These are phyloP conservation scores for Dioctria rufipes DNA, from an alignment of 2,888 invertebrate genomes.

Conservation along the genomic window DNA sequence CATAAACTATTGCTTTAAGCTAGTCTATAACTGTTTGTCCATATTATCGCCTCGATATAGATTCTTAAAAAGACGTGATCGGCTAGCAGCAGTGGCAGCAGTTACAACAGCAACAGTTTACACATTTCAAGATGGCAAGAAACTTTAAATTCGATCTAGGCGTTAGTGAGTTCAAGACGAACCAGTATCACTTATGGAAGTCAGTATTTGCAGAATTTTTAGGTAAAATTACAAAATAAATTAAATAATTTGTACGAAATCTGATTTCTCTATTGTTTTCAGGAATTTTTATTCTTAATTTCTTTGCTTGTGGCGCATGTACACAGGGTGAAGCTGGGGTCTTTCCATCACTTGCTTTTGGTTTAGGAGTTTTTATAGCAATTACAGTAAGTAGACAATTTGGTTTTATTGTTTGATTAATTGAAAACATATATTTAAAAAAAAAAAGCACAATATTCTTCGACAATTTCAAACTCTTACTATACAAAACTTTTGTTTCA, in stretches of 20 bases:
- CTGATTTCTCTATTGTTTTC: slow-evolving; percentile 38
- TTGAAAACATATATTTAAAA: too few relatives aligned
- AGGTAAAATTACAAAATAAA: slow-evolving; percentile 71
- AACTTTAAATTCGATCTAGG: slow-evolving; percentile 78
- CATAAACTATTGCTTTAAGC: too few relatives aligned
- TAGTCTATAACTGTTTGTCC: too few relatives aligned
- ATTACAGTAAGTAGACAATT: slow-evolving; percentile 77
- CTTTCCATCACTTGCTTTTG: slow-evolving; percentile 87
- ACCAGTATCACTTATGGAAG: slow-evolving; percentile 79
- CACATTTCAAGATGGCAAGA: slow-evolving; percentile 69
- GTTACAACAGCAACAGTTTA: too few relatives aligned
- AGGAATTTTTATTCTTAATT: slow-evolving; percentile 87
- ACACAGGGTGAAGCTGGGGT: slow-evolving; percentile 73
- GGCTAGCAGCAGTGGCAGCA: neutral
- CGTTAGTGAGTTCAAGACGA: slow-evolving; percentile 80
- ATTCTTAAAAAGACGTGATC: slow-evolving; percentile 37
- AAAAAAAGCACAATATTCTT: too few relatives aligned
- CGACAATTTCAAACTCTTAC: too few relatives aligned
- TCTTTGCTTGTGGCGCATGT: slow-evolving; percentile 90
- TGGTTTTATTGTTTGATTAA: too few relatives aligned
- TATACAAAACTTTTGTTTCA: too few relatives aligned
- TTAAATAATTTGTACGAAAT: neutral
- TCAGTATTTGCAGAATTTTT: slow-evolving; percentile 90
- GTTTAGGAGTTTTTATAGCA: slow-evolving; percentile 86
- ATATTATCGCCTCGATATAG: slow-evolving; percentile 29